Conservation (phyloP, 1,140 invertebrate species). For the Laupala kohalensis region DNA sequence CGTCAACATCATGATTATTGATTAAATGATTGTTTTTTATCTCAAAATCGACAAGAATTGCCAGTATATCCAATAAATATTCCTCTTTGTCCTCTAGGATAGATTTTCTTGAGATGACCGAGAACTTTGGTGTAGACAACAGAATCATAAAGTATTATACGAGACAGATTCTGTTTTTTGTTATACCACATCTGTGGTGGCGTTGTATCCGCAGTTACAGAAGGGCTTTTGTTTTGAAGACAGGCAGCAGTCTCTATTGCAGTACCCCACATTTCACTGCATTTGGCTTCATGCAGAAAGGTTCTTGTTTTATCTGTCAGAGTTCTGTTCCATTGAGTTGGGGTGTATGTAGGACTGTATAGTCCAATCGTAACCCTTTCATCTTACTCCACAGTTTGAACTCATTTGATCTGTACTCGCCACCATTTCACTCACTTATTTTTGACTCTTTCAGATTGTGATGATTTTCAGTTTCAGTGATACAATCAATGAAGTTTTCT, state of each 20-base stretch:
- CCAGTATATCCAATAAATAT: too few relatives aligned
- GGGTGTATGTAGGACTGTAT: slow-evolving; percentile 23
- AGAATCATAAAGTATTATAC: too few relatives aligned
- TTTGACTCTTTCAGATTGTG: too few relatives aligned
- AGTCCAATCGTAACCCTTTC: slow-evolving; percentile 18
- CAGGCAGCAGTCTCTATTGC: slow-evolving; percentile 20
- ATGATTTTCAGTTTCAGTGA: too few relatives aligned
- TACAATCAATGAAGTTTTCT: too few relatives aligned
- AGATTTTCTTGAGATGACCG: too few relatives aligned
- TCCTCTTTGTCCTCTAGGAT: too few relatives aligned
- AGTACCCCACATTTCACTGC: slow-evolving; percentile 22
- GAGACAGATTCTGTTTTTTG: slow-evolving; percentile 18
- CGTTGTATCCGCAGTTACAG: slow-evolving; percentile 14
- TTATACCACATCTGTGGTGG: slow-evolving; percentile 24
- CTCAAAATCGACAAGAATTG: too few relatives aligned
- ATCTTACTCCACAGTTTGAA: slow-evolving; percentile 19
- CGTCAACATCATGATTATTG: too few relatives aligned
- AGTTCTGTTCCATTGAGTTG: slow-evolving; percentile 28
- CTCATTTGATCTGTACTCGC: slow-evolving; percentile 21
- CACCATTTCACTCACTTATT: slow-evolving; percentile 19
- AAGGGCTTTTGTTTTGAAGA: slow-evolving; percentile 20
- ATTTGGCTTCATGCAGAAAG: slow-evolving; percentile 20
- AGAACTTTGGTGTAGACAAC: too few relatives aligned
- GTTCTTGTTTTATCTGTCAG: slow-evolving; percentile 23
- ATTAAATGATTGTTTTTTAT: too few relatives aligned